Conservation (phyloP, 2,888 invertebrate genomes). For the Pilophorus perplexus region DNA sequence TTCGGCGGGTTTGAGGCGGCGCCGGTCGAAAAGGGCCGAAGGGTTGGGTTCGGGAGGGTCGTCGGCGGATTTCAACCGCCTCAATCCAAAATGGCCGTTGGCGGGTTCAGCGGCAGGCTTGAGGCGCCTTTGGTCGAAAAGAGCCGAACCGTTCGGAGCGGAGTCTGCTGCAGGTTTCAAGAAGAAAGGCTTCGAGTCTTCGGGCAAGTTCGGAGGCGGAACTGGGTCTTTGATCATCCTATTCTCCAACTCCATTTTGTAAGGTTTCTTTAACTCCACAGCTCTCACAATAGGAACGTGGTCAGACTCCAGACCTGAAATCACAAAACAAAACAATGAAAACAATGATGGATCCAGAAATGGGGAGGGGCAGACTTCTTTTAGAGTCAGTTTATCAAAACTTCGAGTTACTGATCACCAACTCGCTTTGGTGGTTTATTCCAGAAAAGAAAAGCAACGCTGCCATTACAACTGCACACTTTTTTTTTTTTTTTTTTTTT, state of each 20-base stretch:
- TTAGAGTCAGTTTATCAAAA: too few relatives aligned
- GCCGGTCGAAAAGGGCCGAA: not conserved
- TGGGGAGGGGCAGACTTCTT: too few relatives aligned
- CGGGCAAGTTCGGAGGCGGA: constrained; percentile 4
- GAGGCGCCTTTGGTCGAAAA: not conserved
- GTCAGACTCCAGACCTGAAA: constrained; percentile 53
- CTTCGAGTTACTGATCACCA: too few relatives aligned
- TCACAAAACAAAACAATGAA: too few relatives aligned
- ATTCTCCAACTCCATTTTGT: constrained; percentile 39
- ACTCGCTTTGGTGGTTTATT: too few relatives aligned
- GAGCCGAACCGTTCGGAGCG: not conserved
- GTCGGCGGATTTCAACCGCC: not conserved
- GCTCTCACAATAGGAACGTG: constrained; percentile 56
- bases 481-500: too few relatives aligned
- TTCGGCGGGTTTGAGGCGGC: not conserved
- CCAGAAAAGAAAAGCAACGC: too few relatives aligned
- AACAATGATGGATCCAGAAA: too few relatives aligned
- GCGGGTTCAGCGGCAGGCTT: not conserved
- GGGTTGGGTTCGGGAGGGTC: not conserved
- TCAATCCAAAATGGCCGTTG: not conserved
- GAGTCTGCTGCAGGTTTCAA: not conserved
- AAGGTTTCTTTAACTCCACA: constrained; percentile 56
- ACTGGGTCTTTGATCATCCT: constrained; percentile 31
- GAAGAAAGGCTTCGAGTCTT: too few relatives aligned
- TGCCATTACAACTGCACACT: too few relatives aligned